These are phyloP conservation scores for Bombus impatiens DNA, from an alignment of 1,140 invertebrate species.

Conservation along the genomic window DNA sequence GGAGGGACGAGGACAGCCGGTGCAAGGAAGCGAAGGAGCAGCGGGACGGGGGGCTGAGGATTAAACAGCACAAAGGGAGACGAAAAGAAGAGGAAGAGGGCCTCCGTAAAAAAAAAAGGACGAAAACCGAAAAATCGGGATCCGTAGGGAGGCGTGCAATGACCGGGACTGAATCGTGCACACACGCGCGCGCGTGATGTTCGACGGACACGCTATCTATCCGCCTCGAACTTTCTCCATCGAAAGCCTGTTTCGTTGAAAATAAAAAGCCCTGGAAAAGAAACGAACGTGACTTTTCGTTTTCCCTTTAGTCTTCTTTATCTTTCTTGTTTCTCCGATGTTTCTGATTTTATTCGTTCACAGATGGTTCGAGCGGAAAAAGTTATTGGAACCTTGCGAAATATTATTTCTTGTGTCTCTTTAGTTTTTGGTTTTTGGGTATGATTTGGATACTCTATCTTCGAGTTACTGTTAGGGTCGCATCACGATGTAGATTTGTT, in stretches of 20 bases:
- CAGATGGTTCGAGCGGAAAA: not conserved
- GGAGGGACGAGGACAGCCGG: conserved; percentile 36
- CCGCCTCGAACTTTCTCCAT: conserved; percentile 23
- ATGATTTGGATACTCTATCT: not conserved
- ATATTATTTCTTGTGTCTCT: too few relatives aligned
- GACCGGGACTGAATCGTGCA: conserved; percentile 69
- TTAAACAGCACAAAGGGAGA: conserved; percentile 73
- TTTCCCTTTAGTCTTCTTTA: not conserved
- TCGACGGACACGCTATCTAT: conserved; percentile 18
- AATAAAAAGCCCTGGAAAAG: not conserved
- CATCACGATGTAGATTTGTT: too few relatives aligned
- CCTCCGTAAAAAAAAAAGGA: conserved; percentile 49
- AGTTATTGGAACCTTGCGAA: not conserved
- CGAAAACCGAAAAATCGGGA: conserved; percentile 67
- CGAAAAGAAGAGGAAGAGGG: conserved; percentile 49
- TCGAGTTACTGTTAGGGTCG: not conserved
- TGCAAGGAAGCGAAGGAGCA: conserved; percentile 28
- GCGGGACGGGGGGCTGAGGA: conserved; percentile 57
- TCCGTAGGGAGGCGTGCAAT: conserved; percentile 75
- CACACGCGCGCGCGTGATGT: conserved; percentile 37
- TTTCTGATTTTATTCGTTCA: not conserved
- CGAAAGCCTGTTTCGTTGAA: conserved; percentile 11
- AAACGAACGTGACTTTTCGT: not conserved
- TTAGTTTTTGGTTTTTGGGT: not conserved
- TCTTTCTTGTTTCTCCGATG: not conserved